Conservation (phyloP, 1,140 invertebrate genomes). For the Cydia strobilella region DNA sequence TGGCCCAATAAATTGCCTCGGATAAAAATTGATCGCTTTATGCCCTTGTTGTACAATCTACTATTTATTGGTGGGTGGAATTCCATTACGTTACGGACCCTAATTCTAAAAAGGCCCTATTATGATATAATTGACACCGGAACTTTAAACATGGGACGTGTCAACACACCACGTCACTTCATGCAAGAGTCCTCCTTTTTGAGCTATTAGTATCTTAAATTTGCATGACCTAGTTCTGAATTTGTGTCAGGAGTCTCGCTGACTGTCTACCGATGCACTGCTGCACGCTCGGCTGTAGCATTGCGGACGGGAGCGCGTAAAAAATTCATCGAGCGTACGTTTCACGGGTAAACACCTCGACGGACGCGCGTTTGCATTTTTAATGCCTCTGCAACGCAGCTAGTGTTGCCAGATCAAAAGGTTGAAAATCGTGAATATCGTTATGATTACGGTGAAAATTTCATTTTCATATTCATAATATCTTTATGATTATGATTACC, state of each 20-base stretch:
- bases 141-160: background rate
- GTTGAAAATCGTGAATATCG: background rate
- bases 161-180: background rate
- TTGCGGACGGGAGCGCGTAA: conserved; percentile 34
- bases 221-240: conserved; percentile 18
- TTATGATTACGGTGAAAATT: too few species aligned
- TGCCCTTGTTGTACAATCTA: too few species aligned
- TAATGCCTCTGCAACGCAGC: conserved; percentile 44
- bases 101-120: too few species aligned
- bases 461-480: too few species aligned
- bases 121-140: background rate
- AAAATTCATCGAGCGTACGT: conserved; percentile 38
- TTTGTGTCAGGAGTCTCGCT: conserved; percentile 21
- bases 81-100: too few species aligned
- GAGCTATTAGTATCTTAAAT: conserved; percentile 1
- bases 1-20: too few species aligned
- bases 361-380: conserved; percentile 49
- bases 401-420: background rate
- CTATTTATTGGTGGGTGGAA: background rate
- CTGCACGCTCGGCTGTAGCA: too few species aligned
- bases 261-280: conserved; percentile 3
- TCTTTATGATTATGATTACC: too few species aligned
- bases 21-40: too few species aligned
- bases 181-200: background rate
- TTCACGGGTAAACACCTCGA: conserved; percentile 40